Percentiles rank a stretch among this genome's conserved stretches.
Evolutionary conservation across 2,797 vertebrate species (phyloP).

Genomic region (Ataeniobius toweri): DNA sequence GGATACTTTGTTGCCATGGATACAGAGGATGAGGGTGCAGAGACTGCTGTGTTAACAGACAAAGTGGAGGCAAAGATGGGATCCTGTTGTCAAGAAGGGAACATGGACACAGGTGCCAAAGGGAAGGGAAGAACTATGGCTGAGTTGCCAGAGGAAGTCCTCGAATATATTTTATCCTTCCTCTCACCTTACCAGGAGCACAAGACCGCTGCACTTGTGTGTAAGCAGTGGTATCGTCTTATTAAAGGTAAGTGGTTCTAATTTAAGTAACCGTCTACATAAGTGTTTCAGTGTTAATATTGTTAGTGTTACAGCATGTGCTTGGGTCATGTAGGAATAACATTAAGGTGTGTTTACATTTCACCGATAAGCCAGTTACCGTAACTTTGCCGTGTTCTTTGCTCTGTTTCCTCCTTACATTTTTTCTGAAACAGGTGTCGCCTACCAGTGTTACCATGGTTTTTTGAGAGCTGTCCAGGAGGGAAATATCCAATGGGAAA

Average conservation of each 20-base stretch:
- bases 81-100: slow-evolving; percentile 63
- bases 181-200: slow-evolving; percentile 98
- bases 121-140: slow-evolving; percentile 85
- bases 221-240: slow-evolving; percentile 98
- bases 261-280: slow-evolving; percentile 1
- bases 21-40: slow-evolving; percentile 83
- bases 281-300: slow-evolving; percentile 1
- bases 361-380: neutral
- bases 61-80: slow-evolving; percentile 79
- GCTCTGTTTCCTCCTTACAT: slow-evolving; percentile 4
- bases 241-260: slow-evolving; percentile 88
- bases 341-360: neutral
- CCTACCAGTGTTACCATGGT: slow-evolving; percentile 97
- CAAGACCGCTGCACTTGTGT: slow-evolving; percentile 96
- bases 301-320: neutral
- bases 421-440: slow-evolving; percentile 85
- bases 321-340: neutral
- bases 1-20: slow-evolving; percentile 95
- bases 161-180: slow-evolving; percentile 97
- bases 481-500: slow-evolving; percentile 99
- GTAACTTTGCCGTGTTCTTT: neutral
- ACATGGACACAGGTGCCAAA: slow-evolving; percentile 67
- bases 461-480: slow-evolving; percentile 97
- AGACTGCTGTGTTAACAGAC: slow-evolving; percentile 62
- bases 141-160: slow-evolving; percentile 95